These are phyloP conservation scores for Motacilla alba DNA, from an alignment of 2,113 vertebrate species.

Conservation along the genomic window DNA sequence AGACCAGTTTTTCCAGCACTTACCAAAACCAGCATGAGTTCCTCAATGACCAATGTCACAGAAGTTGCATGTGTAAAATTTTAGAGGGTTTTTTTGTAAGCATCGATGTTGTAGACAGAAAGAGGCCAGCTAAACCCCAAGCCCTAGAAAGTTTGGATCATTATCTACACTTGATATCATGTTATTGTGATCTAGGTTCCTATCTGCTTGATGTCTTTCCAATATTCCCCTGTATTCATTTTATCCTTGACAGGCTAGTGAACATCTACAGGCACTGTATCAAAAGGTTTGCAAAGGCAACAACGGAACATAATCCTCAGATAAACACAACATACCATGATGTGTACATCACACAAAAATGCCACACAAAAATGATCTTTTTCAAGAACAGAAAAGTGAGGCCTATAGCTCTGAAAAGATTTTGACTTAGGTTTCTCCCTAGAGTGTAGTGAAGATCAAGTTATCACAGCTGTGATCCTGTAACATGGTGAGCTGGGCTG, in stretches of 20 bases:
- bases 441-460: background rate
- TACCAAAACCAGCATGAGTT: background rate
- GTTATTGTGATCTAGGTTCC: background rate
- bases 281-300: conserved; percentile 3
- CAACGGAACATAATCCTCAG: background rate
- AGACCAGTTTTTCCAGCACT: background rate
- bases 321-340: background rate
- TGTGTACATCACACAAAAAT: no score
- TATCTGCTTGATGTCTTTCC: conserved; percentile 34
- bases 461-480: background rate
- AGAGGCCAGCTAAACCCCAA: background rate
- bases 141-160: background rate
- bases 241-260: background rate
- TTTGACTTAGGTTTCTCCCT: background rate
- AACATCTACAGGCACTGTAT: background rate
- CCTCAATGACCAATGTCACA: background rate
- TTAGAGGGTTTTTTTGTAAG: background rate
- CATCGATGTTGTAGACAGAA: rapidly evolving
- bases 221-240: background rate
- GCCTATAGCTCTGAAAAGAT: background rate
- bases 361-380: background rate
- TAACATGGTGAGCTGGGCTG: background rate
- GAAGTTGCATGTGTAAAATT: background rate
- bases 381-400: background rate
- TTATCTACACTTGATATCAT: background rate